Evolutionary conservation across 2,113 vertebrate species (phyloP), one percentile per base, ranked within the genome.

Genomic region (Gymnobelideus leadbeateri): DNA sequence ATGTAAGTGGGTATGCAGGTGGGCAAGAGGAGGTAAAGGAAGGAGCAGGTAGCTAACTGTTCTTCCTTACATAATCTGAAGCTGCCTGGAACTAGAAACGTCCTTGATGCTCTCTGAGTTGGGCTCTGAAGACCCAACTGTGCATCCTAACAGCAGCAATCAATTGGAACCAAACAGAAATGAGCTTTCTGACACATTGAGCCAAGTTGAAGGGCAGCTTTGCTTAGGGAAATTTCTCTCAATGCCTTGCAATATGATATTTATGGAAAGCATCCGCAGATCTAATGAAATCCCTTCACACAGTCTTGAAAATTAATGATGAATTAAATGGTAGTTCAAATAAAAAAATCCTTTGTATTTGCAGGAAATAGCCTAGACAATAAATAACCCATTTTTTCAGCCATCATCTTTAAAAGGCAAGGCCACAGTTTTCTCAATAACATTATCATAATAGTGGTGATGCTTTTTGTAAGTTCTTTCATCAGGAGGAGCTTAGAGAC

Each of bases 261-360:
- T 90, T 92, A 93, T 94, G 49, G 50, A 95, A 97, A 95, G n/a
- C 89, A 51, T 95, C 28, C 57, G 77, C 90, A 93, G 43, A 93
- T 94, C 52, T 53, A 95, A 92, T 97, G 89, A 91, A 97, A 93
- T 8, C 43, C 50, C 68, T 51, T 90, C 49, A 52, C 96, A 91
- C 7, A 11, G 0, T 92, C 97, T 95, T 91, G 43, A 92, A 97
- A 97, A 95, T 95, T 52, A 96, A 96, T 96, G 47, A 95, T 93
- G 92, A 97, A 96, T 97, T 93, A 94, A 97, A 93, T 43, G 25
- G 91, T 68, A 94, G 91, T 89, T 96, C 11, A 46, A 95, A 97
- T 97, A 96, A 54, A 96, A 96, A 96, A 92, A 91, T 91, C 91
- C 92, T 95, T 92, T 93, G 92, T 89, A 92, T 94, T 96, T 53